Evolutionary conservation across 2,888 invertebrate species (phyloP).

Genomic region (Watsonalla binaria): DNA sequence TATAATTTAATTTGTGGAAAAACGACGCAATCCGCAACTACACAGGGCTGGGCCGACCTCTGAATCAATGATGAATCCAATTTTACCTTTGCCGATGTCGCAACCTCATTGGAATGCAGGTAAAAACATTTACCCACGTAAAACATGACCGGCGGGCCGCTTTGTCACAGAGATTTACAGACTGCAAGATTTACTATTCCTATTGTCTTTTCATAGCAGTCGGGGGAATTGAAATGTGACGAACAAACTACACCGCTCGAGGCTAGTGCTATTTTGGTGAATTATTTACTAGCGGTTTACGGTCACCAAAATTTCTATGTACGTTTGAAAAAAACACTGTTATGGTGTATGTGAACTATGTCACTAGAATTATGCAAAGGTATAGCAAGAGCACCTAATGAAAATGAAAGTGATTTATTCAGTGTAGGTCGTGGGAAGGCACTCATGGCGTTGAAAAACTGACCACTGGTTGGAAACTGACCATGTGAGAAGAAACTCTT

Average conservation of each 20-base stretch:
- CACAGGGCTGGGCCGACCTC: conserved; percentile 46
- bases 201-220: conserved; percentile 13
- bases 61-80: conserved; percentile 69
- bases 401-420: too few species aligned
- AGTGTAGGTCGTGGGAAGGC: too few species aligned
- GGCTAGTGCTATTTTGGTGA: neutral
- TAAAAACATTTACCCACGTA: conserved; percentile 41
- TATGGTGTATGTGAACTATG: too few species aligned
- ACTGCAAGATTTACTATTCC: conserved; percentile 30
- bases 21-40: conserved; percentile 37
- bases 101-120: conserved; percentile 44
- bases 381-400: too few species aligned
- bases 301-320: too few species aligned
- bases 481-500: too few species aligned
- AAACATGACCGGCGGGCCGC: conserved; percentile 36
- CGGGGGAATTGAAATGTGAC: conserved; percentile 5
- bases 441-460: too few species aligned
- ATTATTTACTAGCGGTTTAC: neutral
- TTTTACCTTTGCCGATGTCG: conserved; percentile 42
- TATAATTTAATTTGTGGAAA: conserved; percentile 37
- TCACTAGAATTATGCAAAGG: too few species aligned
- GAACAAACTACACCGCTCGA: neutral
- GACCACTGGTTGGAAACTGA: too few species aligned
- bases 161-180: conserved; percentile 38
- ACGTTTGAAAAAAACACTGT: too few species aligned